Base-by-base conservation (phyloP, 2,113 vertebrate genomes). In the Indri indri region DNA sequence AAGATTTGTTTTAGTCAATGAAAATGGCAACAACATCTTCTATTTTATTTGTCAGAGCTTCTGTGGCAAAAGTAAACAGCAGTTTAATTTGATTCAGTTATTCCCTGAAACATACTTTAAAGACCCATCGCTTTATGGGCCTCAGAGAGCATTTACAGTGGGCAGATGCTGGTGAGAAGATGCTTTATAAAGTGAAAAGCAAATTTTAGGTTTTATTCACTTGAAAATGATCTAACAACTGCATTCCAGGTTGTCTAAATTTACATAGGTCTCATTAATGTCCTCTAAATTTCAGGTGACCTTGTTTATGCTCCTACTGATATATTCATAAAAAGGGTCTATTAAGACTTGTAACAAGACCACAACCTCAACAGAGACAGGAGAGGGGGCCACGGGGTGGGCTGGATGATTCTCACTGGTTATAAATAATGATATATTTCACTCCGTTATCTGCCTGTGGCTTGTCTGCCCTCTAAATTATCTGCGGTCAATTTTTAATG, bases 1-100 rank as follows among this genome's bases (percentile, higher is more conserved):
- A 97, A 98, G 91, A 97, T 98, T 87, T 98, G 74, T 97, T 99
- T 98, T 97, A 97, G 96, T 95, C 95, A 91, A 98, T 98, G 98
- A 98, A 98, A 96, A 97, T 95, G 96, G 93, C 96, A 98, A 92
- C 90, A 90, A 70, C 66, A 87, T 90, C 96, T 97, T 97, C 84
- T 76, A 80, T 96, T 98, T 98, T 98, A 97, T 91, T 97, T 89
- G 85, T 92, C 83, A 45, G 74, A 47, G 93, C 74, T 89, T 87
- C 93, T 96, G 3, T 3, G 23, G 94, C 92, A 82, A 93, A 98
- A 97, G 63, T 47, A 98, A 97, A 89, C 14, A 91, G 86, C 95
- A 90, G 68, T 96, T 96, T 97, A 91, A 95, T 94, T 96, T 83
- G 92, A 77, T 96, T 97, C 94, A 50, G 23, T 88, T 97, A 94